phyloP scores from a whole-genome alignment of 2,113 vertebrate species.

The Australoheros scitulus region DNA sequence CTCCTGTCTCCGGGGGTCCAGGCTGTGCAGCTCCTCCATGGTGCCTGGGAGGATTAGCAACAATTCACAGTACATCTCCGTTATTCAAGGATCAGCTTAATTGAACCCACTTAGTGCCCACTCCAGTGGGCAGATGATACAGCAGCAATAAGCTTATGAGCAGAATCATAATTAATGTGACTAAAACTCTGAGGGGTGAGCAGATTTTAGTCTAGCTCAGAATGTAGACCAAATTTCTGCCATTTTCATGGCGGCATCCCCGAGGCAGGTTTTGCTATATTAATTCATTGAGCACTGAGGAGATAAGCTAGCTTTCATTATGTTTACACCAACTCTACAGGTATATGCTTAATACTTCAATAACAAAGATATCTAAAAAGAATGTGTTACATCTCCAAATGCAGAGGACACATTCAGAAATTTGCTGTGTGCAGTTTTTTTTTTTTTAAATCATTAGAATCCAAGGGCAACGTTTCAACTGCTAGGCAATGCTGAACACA shows the following conservation, averaged over 20 bases:
- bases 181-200: slow-evolving; percentile 19
- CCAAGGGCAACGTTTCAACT: slow-evolving; percentile 49
- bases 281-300: background rate
- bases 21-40: slow-evolving; percentile 99
- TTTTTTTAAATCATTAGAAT: slow-evolving; percentile 30
- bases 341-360: background rate
- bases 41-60: slow-evolving; percentile 81
- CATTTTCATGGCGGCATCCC: background rate
- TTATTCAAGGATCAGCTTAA: slow-evolving; percentile 27
- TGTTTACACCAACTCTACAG: background rate
- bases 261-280: slow-evolving; percentile 7
- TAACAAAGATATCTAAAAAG: background rate
- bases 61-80: slow-evolving; percentile 27
- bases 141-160: background rate
- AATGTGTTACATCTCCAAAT: background rate
- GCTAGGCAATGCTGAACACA: slow-evolving; percentile 50
- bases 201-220: slow-evolving; percentile 17
- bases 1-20: slow-evolving; percentile 98
- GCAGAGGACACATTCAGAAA: background rate
- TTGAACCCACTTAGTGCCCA: slow-evolving; percentile 18
- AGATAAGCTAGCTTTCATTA: background rate
- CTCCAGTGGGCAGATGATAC: slow-evolving; percentile 22
- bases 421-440: background rate
- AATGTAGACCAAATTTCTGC: slow-evolving; percentile 10
- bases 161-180: slow-evolving; percentile 5